Percentiles rank a stretch among this genome's conserved stretches.
Evolutionary conservation across 2,888 invertebrate genomes (phyloP).

Genomic region (Leptura quadrifasciata): DNA sequence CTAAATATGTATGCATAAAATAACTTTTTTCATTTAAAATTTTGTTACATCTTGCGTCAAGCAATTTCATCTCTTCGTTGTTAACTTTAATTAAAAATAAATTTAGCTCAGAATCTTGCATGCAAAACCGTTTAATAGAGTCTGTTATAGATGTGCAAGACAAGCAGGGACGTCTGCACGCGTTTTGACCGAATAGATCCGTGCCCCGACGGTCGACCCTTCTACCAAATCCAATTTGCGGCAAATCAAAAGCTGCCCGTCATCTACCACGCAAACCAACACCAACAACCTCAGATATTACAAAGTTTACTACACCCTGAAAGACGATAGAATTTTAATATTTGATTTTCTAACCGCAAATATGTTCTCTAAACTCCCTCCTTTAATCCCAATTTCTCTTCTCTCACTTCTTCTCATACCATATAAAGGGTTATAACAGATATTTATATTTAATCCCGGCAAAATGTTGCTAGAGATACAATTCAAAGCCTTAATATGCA

Average conservation of each 20-base stretch:
- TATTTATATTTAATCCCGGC: constrained; percentile 51
- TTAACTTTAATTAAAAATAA: constrained; percentile 11
- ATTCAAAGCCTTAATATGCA: constrained; percentile 42
- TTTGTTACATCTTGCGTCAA: not conserved
- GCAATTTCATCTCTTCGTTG: constrained; percentile 17
- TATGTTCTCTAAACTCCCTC: constrained; percentile 45
- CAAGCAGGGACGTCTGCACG: constrained; percentile 35
- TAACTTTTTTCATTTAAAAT: not conserved
- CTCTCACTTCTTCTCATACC: constrained; percentile 32
- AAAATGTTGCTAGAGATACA: constrained; percentile 44
- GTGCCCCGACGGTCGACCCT: constrained; percentile 28
- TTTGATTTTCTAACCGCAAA: constrained; percentile 57
- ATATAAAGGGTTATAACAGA: constrained; percentile 48
- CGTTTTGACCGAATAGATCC: constrained; percentile 27
- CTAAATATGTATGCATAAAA: too few species aligned
- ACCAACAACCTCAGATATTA: constrained; percentile 58
- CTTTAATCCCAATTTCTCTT: constrained; percentile 45
- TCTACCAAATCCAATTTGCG: constrained; percentile 67
- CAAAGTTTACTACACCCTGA: constrained; percentile 53
- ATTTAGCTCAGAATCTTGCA: constrained; percentile 16
- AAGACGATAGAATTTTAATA: constrained; percentile 61
- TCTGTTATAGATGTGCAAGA: constrained; percentile 31
- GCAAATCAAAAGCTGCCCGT: constrained; percentile 69
- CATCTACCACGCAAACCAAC: constrained; percentile 65
- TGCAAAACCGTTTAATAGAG: constrained; percentile 35